Conservation (phyloP, 1,140 invertebrate genomes). For the Psilanteris sp. region DNA sequence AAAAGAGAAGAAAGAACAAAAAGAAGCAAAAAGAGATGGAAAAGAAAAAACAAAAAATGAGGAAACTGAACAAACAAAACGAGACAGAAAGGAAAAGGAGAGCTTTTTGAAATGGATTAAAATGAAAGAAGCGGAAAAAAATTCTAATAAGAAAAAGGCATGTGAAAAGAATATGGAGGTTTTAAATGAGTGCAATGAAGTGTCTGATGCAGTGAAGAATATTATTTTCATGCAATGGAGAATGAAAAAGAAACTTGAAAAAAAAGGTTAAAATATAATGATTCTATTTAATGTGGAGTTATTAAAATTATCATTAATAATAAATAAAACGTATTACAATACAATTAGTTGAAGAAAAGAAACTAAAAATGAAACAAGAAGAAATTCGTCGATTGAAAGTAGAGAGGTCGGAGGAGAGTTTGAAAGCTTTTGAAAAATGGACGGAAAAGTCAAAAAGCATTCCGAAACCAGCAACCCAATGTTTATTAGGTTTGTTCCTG, state of each 20-base stretch:
- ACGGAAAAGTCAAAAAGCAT: slow-evolving; percentile 69
- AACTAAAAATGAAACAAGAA: slow-evolving; percentile 57
- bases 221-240: slow-evolving; percentile 68
- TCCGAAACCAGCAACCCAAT: slow-evolving; percentile 75
- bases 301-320: too few relatives aligned
- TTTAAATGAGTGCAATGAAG: slow-evolving; percentile 67
- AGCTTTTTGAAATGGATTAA: slow-evolving; percentile 70
- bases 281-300: too few relatives aligned
- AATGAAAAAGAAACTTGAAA: slow-evolving; percentile 67
- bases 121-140: slow-evolving; percentile 65
- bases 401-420: slow-evolving; percentile 63
- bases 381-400: slow-evolving; percentile 60
- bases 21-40: slow-evolving; percentile 55
- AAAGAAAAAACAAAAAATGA: slow-evolving; percentile 46
- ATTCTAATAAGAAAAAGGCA: slow-evolving; percentile 32
- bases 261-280: too few relatives aligned
- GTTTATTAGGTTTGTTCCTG: slow-evolving; percentile 76
- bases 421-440: slow-evolving; percentile 74
- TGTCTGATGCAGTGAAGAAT: slow-evolving; percentile 59
- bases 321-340: too few relatives aligned
- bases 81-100: slow-evolving; percentile 50
- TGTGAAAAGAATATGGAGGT: slow-evolving; percentile 61
- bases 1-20: too few relatives aligned
- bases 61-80: too few relatives aligned
- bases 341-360: slow-evolving; percentile 62